Evolutionary conservation across 2,797 vertebrate genomes (phyloP).

Genomic region (Neopelma chrysocephalum): DNA sequence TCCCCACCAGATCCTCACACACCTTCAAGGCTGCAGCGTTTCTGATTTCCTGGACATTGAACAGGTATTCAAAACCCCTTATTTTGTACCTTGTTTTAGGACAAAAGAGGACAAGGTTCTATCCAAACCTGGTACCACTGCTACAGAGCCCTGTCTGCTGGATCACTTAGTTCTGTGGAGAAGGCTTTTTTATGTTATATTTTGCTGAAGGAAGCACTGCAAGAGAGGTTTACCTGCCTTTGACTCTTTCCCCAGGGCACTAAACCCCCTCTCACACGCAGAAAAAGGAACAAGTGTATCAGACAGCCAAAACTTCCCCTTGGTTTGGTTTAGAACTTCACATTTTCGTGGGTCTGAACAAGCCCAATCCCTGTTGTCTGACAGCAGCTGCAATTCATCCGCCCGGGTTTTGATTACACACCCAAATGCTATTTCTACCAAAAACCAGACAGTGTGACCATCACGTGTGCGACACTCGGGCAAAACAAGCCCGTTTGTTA

Average conservation of each 20-base stretch:
- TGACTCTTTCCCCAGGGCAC: neutral
- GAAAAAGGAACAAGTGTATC: fast-evolving
- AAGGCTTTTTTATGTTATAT: neutral
- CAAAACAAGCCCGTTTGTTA: neutral
- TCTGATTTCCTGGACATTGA: neutral
- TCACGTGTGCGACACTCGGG: neutral
- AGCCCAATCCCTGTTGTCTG: neutral
- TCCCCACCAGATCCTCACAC: neutral
- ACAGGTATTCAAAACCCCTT: neutral
- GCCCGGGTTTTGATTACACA: neutral
- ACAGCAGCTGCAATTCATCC: too few relatives aligned
- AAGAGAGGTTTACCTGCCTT: fast-evolving
- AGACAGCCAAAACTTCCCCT: neutral
- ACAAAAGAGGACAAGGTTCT: fast-evolving
- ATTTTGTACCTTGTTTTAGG: neutral
- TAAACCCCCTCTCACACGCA: neutral
- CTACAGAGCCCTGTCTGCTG: neutral
- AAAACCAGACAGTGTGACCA: neutral
- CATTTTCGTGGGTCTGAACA: fast-evolving
- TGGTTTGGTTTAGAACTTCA: neutral
- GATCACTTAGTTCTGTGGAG: fast-evolving
- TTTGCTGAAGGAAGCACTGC: neutral
- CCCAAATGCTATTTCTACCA: neutral
- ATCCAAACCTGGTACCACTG: fast-evolving
- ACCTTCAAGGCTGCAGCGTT: neutral